Conservation (phyloP, 2,113 vertebrate species). For the Phrynosoma blainvillii region DNA sequence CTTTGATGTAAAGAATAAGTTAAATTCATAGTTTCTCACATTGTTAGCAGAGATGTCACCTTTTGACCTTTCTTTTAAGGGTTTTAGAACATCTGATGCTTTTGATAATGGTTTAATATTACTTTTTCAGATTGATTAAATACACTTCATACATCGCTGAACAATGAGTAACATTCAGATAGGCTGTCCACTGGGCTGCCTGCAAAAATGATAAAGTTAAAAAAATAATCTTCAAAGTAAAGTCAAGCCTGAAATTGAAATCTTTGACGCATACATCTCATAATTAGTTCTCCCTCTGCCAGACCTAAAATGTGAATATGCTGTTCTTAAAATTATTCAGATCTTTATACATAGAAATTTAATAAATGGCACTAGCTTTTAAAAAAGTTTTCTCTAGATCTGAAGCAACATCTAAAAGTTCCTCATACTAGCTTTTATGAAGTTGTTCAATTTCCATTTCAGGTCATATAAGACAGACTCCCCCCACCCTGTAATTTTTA, state of each 20-base stretch:
- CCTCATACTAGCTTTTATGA: constrained; percentile 12
- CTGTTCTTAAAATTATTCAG: constrained; percentile 70
- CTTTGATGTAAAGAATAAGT: constrained; percentile 69
- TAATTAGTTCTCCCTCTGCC: constrained; percentile 84
- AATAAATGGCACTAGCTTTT: constrained; percentile 58
- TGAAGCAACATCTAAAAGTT: constrained; percentile 27
- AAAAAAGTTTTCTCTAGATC: constrained; percentile 33
- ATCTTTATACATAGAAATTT: constrained; percentile 57
- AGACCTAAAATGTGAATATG: constrained; percentile 75
- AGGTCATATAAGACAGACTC: background rate
- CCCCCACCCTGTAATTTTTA: background rate
- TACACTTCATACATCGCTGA: constrained; percentile 81
- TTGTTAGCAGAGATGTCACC: constrained; percentile 72
- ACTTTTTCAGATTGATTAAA: constrained; percentile 83
- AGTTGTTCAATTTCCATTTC: constrained; percentile 5
- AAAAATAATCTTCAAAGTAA: constrained; percentile 84
- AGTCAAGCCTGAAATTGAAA: constrained; percentile 91
- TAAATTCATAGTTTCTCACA: constrained; percentile 75
- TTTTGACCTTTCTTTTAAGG: constrained; percentile 77
- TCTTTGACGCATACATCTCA: constrained; percentile 86
- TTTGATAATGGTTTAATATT: constrained; percentile 80
- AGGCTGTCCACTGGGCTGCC: constrained; percentile 78
- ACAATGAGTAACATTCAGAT: constrained; percentile 78
- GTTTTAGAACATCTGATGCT: constrained; percentile 75
- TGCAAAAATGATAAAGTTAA: constrained; percentile 81